Conservation (phyloP, 2,113 vertebrate species). For the Capreolus pygargus region DNA sequence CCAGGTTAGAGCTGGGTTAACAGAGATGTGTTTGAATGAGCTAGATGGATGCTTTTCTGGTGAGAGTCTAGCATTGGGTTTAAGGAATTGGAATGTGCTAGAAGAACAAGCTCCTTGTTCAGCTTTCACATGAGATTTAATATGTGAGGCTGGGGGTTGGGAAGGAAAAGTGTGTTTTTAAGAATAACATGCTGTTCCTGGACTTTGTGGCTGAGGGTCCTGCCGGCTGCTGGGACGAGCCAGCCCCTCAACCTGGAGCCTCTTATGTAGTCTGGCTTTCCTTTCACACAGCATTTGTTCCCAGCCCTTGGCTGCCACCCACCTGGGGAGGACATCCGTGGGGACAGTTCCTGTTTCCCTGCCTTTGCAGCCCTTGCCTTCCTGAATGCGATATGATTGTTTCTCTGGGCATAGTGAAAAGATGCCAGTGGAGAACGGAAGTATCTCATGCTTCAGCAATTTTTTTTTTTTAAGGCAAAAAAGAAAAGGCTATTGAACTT, state of each 20-base stretch:
- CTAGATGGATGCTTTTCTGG: background rate
- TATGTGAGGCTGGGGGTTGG: background rate
- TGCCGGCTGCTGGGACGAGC: background rate
- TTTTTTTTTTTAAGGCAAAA: conserved; percentile 75
- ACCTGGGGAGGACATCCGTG: conserved; percentile 77
- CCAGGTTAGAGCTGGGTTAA: background rate
- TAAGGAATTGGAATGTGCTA: background rate
- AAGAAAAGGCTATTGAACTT: conserved; percentile 79
- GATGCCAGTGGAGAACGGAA: conserved; percentile 85
- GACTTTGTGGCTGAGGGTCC: background rate
- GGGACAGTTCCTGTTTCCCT: conserved; percentile 86
- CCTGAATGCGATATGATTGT: conserved; percentile 87
- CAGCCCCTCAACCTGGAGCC: conserved; percentile 20
- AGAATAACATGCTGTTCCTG: background rate
- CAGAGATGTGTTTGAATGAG: background rate
- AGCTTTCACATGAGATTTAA: background rate
- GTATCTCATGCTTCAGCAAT: conserved; percentile 81
- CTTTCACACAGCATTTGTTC: conserved; percentile 73
- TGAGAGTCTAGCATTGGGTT: background rate
- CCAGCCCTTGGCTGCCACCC: conserved; percentile 72
- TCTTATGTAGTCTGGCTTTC: conserved; percentile 63
- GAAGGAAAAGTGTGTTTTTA: background rate
- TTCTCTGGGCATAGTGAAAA: conserved; percentile 81
- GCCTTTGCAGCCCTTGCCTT: conserved; percentile 80
- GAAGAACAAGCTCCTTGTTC: background rate